Evolutionary conservation across 2,888 invertebrate species (phyloP).

Genomic region (Reticulitermes lucifugus): DNA sequence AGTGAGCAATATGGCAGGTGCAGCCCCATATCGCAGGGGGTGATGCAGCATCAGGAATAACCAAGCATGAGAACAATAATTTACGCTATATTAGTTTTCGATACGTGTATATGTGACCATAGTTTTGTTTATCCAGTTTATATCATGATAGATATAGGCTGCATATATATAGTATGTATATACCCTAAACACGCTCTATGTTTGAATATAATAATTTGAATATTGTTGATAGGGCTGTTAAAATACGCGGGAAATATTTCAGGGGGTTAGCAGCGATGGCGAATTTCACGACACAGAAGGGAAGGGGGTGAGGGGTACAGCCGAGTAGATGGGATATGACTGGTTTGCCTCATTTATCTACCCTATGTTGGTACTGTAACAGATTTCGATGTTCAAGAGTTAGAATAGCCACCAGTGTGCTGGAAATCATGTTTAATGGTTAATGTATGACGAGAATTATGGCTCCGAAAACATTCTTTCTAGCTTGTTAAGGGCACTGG

Average conservation of each 20-base stretch:
- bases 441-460: constrained; percentile 36
- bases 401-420: neutral
- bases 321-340: constrained; percentile 5
- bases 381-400: constrained; percentile 39
- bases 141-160: constrained; percentile 40
- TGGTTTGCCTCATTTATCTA: constrained; percentile 38
- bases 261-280: constrained; percentile 20
- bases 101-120: constrained; percentile 38
- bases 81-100: constrained; percentile 42
- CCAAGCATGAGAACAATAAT: constrained; percentile 43
- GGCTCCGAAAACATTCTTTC: constrained; percentile 28
- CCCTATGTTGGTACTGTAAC: constrained; percentile 27
- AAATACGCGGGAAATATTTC: constrained; percentile 44
- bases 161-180: constrained; percentile 18
- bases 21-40: constrained; percentile 16
- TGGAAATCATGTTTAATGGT: constrained; percentile 39
- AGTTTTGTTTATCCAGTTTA: constrained; percentile 40
- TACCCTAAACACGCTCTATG: neutral
- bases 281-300: neutral
- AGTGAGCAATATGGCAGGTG: constrained; percentile 36
- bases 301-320: neutral
- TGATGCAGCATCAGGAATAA: constrained; percentile 38
- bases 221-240: constrained; percentile 43
- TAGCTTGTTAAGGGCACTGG: neutral
- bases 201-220: constrained; percentile 43